These are phyloP conservation scores for Anas acuta DNA, from an alignment of 2,797 vertebrate genomes.

Conservation along the genomic window DNA sequence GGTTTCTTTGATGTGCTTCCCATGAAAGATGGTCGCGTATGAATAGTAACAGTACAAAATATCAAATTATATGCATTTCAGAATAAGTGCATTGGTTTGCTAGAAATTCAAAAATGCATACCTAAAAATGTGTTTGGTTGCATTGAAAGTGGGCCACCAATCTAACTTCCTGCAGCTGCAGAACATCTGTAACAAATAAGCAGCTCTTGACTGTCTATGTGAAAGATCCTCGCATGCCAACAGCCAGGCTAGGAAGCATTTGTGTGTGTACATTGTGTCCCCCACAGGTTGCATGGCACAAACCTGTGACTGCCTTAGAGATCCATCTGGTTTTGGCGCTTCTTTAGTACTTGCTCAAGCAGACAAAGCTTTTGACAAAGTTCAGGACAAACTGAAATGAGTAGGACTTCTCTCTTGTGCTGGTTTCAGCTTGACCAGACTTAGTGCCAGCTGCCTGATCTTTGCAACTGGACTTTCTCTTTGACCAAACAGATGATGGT, in stretches of 20 bases:
- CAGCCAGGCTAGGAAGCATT: background rate
- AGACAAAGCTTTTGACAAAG: background rate
- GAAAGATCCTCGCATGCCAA: constrained; percentile 52
- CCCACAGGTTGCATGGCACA: background rate
- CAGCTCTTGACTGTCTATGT: constrained; percentile 50
- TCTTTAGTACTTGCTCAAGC: background rate
- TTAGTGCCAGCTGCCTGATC: background rate
- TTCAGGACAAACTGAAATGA: background rate
- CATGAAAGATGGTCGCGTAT: constrained; percentile 49
- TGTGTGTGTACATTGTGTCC: accelerated
- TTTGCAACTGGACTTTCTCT: background rate
- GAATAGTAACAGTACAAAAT: constrained; percentile 66
- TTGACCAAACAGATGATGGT: accelerated
- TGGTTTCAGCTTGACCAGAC: background rate
- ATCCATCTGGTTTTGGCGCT: background rate
- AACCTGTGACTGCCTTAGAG: background rate
- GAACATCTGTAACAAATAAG: constrained; percentile 77
- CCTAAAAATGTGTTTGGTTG: constrained; percentile 69
- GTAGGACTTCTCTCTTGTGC: background rate
- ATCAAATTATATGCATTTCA: constrained; percentile 65
- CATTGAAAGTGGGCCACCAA: constrained; percentile 64
- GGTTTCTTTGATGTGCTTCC: constrained; percentile 67
- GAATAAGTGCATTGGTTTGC: constrained; percentile 64
- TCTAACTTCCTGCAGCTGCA: constrained; percentile 72
- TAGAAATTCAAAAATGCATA: constrained; percentile 67